Evolutionary conservation across 2,888 invertebrate species (phyloP), one percentile per base, ranked within the genome.

Genomic region (Cryptocheilus praepositus): DNA sequence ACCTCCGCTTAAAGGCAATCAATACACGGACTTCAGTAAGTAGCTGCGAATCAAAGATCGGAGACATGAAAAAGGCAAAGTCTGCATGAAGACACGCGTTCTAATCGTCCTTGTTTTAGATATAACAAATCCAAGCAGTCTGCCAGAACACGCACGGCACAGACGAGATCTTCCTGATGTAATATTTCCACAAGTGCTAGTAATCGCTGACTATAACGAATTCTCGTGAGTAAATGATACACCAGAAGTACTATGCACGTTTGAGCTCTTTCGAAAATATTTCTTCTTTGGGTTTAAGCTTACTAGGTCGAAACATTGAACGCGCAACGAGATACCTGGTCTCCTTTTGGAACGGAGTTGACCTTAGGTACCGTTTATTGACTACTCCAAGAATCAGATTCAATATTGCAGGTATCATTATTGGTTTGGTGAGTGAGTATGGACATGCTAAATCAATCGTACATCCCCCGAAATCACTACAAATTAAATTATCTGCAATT

Each of bases 311-410:
- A 51, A 62, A 76, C 60, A n/a, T 80, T 0, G 67, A 76, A 19
- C 77, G 74, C 54, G 70, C 81, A 0, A 71, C 74, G 28, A 69
- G 71, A 54, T 87, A 87, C 61, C 59, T 85, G 18, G 28, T 85
- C 8, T 77, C 86, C 0, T 86, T 83, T 55, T 86, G 85, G 85
- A 82, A 86, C 60, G 87, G 81, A 8, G 83, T 87, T 1, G 86
- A 87, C 65, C 80, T 87, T 54, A 79, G 85, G 56, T 87, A 83
- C 36, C 77, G 87, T 56, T 64, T 70, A 36, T 71, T 87, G 13
- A 61, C 56, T 3, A 70, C 80, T 22, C 87, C 86, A 0, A 73
- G 64, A 57, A 79, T 87, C 55, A 83, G 85, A 25, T 67, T 86
- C 5, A 83, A 84, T 62, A 80, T 87, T 51, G 85, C 82, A 11